Evolutionary conservation across 2,888 invertebrate genomes (phyloP).

Genomic region (Drosophila macrothrix): DNA sequence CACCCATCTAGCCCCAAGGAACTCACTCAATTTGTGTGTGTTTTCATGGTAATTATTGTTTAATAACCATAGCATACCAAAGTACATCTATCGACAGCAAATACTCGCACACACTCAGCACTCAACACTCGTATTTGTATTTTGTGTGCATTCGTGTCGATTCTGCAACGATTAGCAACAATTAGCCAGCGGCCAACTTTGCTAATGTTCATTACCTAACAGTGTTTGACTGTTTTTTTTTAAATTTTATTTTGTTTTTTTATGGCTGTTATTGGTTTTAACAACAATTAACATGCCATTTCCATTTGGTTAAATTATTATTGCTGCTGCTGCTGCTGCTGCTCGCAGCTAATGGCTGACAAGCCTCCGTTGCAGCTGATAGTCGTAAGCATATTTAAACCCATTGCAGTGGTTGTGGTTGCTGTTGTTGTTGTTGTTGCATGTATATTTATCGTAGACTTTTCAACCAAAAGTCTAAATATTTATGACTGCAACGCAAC

Average conservation of each 20-base stretch:
- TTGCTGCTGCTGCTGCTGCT: conserved; percentile 4
- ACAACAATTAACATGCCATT: conserved; percentile 72
- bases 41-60: conserved; percentile 68
- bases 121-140: conserved; percentile 4
- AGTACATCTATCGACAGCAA: conserved; percentile 1
- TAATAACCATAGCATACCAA: conserved; percentile 41
- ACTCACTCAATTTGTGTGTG: conserved; percentile 38
- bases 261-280: conserved; percentile 29
- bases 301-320: conserved; percentile 58
- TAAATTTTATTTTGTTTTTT: conserved; percentile 20
- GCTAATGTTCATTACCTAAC: conserved; percentile 72
- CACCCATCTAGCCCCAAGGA: not conserved
- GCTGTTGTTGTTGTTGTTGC: not conserved
- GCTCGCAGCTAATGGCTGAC: conserved; percentile 54
- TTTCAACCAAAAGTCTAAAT: conserved; percentile 57
- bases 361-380: conserved; percentile 24
- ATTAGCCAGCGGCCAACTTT: conserved; percentile 65
- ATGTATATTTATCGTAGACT: conserved; percentile 64
- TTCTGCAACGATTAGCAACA: conserved; percentile 77
- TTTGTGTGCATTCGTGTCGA: conserved; percentile 60
- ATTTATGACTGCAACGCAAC: conserved; percentile 55
- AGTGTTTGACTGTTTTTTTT: conserved; percentile 42
- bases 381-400: conserved; percentile 47
- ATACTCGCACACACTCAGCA: not conserved
- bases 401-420: conserved; percentile 1